Base-by-base conservation (phyloP, 2,113 vertebrate genomes). In the Poicephalus meyeri region DNA sequence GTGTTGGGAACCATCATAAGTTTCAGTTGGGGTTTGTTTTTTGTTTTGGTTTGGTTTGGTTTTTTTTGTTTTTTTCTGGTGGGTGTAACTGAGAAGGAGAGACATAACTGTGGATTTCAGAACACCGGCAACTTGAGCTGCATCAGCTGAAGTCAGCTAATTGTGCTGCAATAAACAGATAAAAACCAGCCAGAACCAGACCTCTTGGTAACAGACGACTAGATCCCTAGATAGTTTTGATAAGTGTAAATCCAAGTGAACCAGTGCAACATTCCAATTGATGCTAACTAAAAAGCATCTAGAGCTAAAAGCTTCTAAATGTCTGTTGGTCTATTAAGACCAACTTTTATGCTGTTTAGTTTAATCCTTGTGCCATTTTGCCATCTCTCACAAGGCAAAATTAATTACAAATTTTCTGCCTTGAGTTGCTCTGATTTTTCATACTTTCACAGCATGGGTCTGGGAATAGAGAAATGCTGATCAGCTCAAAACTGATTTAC, bases 401-500 rank as follows among this genome's bases (percentile, higher is more conserved):
- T 29, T 70, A 8, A 66, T 86, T 86, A 41, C 11, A 73, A 77
- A 44, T 91, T 91, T 86, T 78, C 42, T 79, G 80, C 14, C 72
- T 91, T 88, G 21, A 29, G 16, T 86, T 74, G 33, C 42, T 86
- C 47, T 91, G 49, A 86, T 60, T 86, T 92, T 91, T 84, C 60
- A 13, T 84, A 70, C 11, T 58, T 24, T 66, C 83, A 58, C 33
- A 89, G 52, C 39, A 39, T 33, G 63, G 47, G 35, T 91, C 93
- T 95, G 87, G 89, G 95, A 87, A 93, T 77, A 94, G 29, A 80
- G 55, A 91, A 95, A 92, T 84, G 65, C 44, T 92, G 89, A 86
- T 93, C 64, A 95, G 24, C 25, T 91, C 39, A 78, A 93, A 96
- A 91, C 55, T 86, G 89, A 66, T 93, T 97, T 84, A 93, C 80